Conservation (phyloP, 2,888 invertebrate genomes). For the Exocentrus adspersus region DNA sequence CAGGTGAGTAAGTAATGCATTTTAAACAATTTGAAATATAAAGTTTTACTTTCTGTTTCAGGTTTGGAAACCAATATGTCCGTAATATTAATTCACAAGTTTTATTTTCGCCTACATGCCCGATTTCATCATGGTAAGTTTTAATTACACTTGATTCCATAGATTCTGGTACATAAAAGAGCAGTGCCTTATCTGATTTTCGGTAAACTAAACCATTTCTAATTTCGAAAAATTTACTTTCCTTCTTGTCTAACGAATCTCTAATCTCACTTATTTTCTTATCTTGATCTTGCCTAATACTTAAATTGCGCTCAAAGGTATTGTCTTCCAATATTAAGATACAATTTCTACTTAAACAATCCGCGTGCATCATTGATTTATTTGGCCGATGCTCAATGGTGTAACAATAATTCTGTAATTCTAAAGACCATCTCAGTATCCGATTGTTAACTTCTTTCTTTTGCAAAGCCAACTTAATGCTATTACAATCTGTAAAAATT, state of each 20-base stretch:
- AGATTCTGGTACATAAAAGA: conserved; percentile 10
- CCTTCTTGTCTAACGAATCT: background rate
- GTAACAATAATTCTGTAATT: conserved; percentile 44
- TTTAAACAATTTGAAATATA: conserved; percentile 33
- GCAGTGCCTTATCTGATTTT: background rate
- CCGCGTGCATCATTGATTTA: conserved; percentile 50
- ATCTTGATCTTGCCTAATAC: background rate
- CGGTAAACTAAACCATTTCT: background rate
- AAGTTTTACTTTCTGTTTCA: conserved; percentile 5
- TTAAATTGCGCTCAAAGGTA: background rate
- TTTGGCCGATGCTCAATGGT: background rate
- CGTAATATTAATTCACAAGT: conserved; percentile 4
- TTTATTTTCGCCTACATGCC: conserved; percentile 16
- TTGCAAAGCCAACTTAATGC: too few species aligned
- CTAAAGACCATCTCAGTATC: conserved; percentile 34
- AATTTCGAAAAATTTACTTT: background rate
- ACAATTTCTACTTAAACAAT: conserved; percentile 22
- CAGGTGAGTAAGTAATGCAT: conserved; percentile 30
- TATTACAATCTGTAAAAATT: too few species aligned
- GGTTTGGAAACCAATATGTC: conserved; percentile 21
- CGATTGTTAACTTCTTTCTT: background rate
- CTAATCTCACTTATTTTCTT: background rate
- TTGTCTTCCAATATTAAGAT: background rate
- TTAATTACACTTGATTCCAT: conserved; percentile 17
- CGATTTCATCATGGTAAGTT: conserved; percentile 15